Conservation (phyloP, 2,888 invertebrate genomes). For the Epsilonema sp. region DNA sequence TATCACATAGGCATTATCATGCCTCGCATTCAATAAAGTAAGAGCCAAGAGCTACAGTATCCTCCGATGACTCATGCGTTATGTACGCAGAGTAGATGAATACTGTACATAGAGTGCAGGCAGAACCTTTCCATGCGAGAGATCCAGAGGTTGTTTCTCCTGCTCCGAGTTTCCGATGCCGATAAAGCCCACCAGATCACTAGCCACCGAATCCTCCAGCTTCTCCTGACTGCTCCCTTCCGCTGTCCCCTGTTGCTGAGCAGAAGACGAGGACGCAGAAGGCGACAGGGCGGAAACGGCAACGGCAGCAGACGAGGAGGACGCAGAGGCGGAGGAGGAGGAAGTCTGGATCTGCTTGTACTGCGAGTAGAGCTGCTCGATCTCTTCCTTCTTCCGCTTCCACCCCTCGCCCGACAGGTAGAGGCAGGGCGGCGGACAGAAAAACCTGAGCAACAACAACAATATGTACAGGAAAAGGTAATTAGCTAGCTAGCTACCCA, state of each 20-base stretch:
- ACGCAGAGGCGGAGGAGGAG: background rate
- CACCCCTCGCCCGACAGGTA: conserved; percentile 96
- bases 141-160: conserved; percentile 93
- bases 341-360: no score
- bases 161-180: conserved; percentile 95
- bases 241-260: background rate
- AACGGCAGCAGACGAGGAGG: background rate
- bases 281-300: no score
- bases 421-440: conserved; percentile 97
- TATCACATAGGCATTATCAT: background rate
- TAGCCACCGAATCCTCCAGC: conserved; percentile 14
- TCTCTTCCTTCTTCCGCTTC: conserved; percentile 79
- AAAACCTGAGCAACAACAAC: no score
- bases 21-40: background rate
- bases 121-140: conserved; percentile 59
- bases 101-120: background rate
- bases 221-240: conserved; percentile 11
- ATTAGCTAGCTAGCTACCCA: background rate
- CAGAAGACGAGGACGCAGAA: no score
- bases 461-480: conserved; percentile 8
- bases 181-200: conserved; percentile 87
- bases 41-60: no score
- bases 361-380: conserved; percentile 35
- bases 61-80: no score
- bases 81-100: background rate